Conservation (phyloP, 2,797 vertebrate species). For the Arnoldichthys spilopterus region DNA sequence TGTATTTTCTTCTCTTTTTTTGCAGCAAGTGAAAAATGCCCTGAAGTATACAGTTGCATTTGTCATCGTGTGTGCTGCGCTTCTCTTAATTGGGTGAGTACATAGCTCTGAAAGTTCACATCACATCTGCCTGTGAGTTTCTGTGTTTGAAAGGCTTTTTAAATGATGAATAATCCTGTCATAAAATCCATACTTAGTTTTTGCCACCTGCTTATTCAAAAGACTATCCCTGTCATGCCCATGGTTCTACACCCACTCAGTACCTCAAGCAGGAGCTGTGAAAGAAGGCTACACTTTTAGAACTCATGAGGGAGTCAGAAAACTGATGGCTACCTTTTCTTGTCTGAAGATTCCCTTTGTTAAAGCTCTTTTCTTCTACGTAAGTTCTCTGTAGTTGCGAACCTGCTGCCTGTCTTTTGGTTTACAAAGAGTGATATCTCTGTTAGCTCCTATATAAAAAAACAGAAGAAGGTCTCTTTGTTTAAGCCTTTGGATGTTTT, state of each 20-base stretch:
- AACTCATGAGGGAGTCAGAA: slow-evolving; percentile 26
- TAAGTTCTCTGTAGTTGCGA: neutral
- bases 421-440: neutral
- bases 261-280: neutral
- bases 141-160: neutral
- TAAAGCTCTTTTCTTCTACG: neutral
- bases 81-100: slow-evolving; percentile 96
- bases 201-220: neutral
- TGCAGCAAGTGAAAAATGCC: slow-evolving; percentile 94
- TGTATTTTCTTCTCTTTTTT: slow-evolving; percentile 67
- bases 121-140: neutral
- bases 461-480: too few species aligned
- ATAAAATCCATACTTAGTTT: neutral
- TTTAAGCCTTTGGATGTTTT: neutral
- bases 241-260: slow-evolving; percentile 1
- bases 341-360: neutral
- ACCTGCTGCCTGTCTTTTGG: neutral
- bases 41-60: slow-evolving; percentile 95
- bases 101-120: slow-evolving; percentile 1
- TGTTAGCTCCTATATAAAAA: too few species aligned
- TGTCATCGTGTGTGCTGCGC: slow-evolving; percentile 85
- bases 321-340: neutral
- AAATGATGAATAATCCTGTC: slow-evolving; percentile 1
- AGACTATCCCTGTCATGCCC: neutral
- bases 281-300: neutral